Evolutionary conservation across 1,140 invertebrate species (phyloP), one percentile per base, ranked within the genome.

Genomic region (Hermetia illucens): DNA sequence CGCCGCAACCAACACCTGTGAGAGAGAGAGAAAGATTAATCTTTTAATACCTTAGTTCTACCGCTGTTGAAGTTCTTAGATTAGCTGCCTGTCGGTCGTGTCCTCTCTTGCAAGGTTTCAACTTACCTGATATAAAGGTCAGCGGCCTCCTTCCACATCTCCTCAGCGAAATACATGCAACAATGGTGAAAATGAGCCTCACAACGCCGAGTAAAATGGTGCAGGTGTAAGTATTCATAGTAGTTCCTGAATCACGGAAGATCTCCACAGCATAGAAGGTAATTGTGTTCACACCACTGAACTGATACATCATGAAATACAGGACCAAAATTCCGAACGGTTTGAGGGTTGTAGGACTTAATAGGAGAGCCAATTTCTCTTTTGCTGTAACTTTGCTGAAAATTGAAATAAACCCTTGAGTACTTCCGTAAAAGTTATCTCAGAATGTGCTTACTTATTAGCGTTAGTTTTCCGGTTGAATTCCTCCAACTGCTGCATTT

Each of bases 251-350:
- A 25, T 68, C 63, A 67, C 71, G 51, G 54, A 85, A 83, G 3
- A 87, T 78, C 43, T 78, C 69, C 4, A 82, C 77, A 1, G 80
- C 74, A 45, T 84, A 85, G 46, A 84, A 87, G 13, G 83, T 82
- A 15, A 86, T 68, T 3, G 77, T 77, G 47, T 86, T 81, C 2
- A 79, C 74, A 1, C 79, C 79, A 21, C 75, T 77, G 63, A 76
- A 79, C 48, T 81, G 78, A 49, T 81, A 81, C 34, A 81, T 74
- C 38, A 78, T 61, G 56, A 82, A 80, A 49, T 80, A 80, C 1
- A 74, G 30, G 3, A 72, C 65, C 0, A 80, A 55, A 8, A 81
- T 66, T 0, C 62, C 41, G 43, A 79, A 78, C 0, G 79, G 79
- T 43, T 75, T 78, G 27, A 77, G 45, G 2, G 74, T 65, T 15